Base-by-base conservation (phyloP, 1,140 invertebrate species). In the Zaprionus capensis region DNA sequence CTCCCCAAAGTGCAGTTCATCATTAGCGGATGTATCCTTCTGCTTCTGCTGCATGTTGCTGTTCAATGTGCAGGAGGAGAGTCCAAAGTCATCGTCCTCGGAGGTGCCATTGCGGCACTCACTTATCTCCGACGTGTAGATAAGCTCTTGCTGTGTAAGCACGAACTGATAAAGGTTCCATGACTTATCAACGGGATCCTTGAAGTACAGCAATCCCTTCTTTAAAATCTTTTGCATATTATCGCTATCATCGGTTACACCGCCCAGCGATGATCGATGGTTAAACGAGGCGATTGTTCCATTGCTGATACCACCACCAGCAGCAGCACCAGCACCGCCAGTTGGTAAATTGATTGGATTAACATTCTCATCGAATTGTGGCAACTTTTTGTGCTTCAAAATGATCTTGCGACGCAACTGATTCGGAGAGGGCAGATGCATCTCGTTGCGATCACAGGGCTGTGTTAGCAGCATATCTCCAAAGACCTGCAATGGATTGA, bases 161-260 rank as follows among this genome's bases (percentile, higher is more conserved):
- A 99, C 97, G 93, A 99, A 99, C 91, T 98, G 98, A 93, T 99
- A 98, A 0, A 97, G 96, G 91, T 97, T 96, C 98, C 98, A 99
- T 74, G 97, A 95, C 92, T 96, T 95, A 79, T 98, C 97, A 0
- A 97, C 94, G 0, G 96, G 95, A 94, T 99, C 98, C 93, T 98
- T 97, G 31, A 99, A 93, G 91, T 97, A 97, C 59, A 99, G 93
- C 63, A 98, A 96, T 1, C 98, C 98, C 94, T 98, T 99, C 94
- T 98, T 98, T 1, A 98, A 95, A 0, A 97, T 97, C 93, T 97
- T 98, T 57, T 97, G 94, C 36, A 98, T 93, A 94, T 98, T 98
- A 80, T 98, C 97, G 78, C 94, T 94, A 56, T 94, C 94, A 28
- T 71, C 94, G 0, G 51, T 76, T 0, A 61, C 62, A 12, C 87